These are phyloP conservation scores for Pipistrellus pipistrellus DNA, from an alignment of 2,797 vertebrate genomes.

Conservation along the genomic window DNA sequence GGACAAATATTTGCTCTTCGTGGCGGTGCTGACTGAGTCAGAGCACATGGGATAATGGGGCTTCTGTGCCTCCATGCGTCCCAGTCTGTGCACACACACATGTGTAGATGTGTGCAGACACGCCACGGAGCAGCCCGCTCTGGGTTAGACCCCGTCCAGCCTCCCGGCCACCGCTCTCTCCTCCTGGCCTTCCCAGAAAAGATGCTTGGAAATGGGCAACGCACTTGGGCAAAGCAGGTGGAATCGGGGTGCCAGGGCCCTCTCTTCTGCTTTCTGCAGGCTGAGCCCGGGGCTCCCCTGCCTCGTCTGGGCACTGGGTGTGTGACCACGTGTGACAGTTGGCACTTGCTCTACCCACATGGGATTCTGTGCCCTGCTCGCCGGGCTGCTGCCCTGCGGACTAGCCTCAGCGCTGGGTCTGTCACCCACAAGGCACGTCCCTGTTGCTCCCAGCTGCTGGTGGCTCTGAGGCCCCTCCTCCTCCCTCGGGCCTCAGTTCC, in stretches of 20 bases:
- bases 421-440: not conserved
- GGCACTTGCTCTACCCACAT: not conserved
- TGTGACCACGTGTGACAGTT: not conserved
- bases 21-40: not conserved
- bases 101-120: not conserved
- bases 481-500: not conserved
- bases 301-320: not conserved
- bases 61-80: not conserved
- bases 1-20: not conserved
- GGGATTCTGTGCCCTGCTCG: accelerated
- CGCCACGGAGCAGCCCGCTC: not conserved
- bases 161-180: not conserved
- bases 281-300: not conserved
- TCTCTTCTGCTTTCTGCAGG: not conserved
- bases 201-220: accelerated
- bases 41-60: not conserved
- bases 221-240: accelerated
- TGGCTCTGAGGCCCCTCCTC: not conserved
- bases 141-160: not conserved
- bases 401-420: accelerated
- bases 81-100: accelerated
- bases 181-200: not conserved
- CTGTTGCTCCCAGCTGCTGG: not conserved
- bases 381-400: accelerated
- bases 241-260: accelerated